Evolutionary conservation across 2,888 invertebrate genomes (phyloP).

Genomic region (Cepaea hortensis): DNA sequence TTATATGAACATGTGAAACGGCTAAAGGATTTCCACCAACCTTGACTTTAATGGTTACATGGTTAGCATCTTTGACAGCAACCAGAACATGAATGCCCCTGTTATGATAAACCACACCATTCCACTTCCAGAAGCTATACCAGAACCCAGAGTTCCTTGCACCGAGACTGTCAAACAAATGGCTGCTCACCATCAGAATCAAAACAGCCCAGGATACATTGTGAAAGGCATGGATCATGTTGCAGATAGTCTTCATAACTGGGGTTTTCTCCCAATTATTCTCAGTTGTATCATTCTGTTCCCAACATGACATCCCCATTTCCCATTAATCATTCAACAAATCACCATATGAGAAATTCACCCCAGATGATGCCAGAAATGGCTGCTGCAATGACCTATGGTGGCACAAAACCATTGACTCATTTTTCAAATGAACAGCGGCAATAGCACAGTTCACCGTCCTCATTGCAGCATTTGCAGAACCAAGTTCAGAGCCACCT

Average conservation of each 20-base stretch:
- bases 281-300: slow-evolving; percentile 39
- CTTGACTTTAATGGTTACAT: slow-evolving; percentile 32
- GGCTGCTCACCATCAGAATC: slow-evolving; percentile 96
- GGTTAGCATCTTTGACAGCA: slow-evolving; percentile 50
- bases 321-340: slow-evolving; percentile 45
- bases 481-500: slow-evolving; percentile 81
- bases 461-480: slow-evolving; percentile 72
- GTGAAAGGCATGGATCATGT: slow-evolving; percentile 65
- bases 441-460: slow-evolving; percentile 61
- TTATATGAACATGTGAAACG: too few species aligned
- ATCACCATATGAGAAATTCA: slow-evolving; percentile 47
- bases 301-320: slow-evolving; percentile 46
- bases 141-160: slow-evolving; percentile 83
- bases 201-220: slow-evolving; percentile 57
- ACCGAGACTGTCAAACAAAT: slow-evolving; percentile 96
- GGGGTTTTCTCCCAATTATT: slow-evolving; percentile 49
- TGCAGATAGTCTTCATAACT: slow-evolving; percentile 51
- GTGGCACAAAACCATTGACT: slow-evolving; percentile 71
- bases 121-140: slow-evolving; percentile 47
- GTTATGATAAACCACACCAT: slow-evolving; percentile 30
- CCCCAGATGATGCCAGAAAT: slow-evolving; percentile 55
- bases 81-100: slow-evolving; percentile 44
- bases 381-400: slow-evolving; percentile 58
- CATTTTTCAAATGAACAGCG: slow-evolving; percentile 68
- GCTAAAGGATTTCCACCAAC: slow-evolving; percentile 51